Conservation (phyloP, 2,113 vertebrate genomes). For the Lepus timidus region DNA sequence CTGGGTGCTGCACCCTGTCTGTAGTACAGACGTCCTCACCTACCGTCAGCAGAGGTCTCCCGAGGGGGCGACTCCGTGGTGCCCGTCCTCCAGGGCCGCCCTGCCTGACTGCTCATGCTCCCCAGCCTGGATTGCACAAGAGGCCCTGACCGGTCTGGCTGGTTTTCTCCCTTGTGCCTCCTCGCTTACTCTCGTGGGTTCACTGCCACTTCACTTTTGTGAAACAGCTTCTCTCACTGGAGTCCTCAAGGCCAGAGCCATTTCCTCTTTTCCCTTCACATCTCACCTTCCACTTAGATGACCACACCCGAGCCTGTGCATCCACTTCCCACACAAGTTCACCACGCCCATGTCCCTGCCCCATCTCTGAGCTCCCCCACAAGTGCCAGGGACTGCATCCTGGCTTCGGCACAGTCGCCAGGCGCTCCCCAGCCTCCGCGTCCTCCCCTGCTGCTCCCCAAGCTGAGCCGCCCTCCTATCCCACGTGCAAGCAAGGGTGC, state of each 20-base stretch:
- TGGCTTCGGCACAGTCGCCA: not conserved
- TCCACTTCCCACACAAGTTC: not conserved
- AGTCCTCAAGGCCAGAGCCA: not conserved
- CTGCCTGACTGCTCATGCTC: not conserved
- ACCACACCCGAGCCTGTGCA: not conserved
- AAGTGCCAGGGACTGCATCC: not conserved
- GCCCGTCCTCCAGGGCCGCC: not conserved
- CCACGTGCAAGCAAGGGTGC: not conserved
- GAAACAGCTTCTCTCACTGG: not conserved
- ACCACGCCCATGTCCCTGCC: not conserved
- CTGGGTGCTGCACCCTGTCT: not conserved
- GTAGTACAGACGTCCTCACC: not conserved
- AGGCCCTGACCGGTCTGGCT: not conserved
- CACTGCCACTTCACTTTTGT: not conserved
- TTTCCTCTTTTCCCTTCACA: not conserved
- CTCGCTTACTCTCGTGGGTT: too few relatives aligned
- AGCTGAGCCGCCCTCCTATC: not conserved
- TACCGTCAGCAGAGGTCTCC: not conserved
- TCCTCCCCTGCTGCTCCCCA: not conserved
- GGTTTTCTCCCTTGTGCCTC: not conserved
- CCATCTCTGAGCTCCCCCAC: not conserved
- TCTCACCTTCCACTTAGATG: not conserved
- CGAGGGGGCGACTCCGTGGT: too few relatives aligned
- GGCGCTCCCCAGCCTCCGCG: not conserved
- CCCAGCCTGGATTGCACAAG: not conserved